Evolutionary conservation across 2,113 vertebrate species (phyloP), one percentile per base, ranked within the genome.

Genomic region (Lota lota): DNA sequence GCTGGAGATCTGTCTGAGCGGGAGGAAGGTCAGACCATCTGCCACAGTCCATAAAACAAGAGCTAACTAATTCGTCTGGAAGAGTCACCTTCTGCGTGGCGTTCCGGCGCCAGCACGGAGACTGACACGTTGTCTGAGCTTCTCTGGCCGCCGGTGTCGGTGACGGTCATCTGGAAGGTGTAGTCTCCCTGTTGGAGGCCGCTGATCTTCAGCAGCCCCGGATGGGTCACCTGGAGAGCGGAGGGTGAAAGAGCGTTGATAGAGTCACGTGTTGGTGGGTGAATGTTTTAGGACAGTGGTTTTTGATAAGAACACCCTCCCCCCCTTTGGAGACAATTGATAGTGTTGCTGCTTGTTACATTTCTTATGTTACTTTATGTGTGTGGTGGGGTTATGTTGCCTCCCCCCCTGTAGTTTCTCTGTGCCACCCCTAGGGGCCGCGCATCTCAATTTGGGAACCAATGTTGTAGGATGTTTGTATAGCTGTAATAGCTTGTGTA

Each of bases 41-140:
- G 28, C 24, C 24, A 28, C n/a, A n/a, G n/a, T n/a, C n/a, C n/a
- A n/a, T n/a, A 5, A 28, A 28, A 28, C 3, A 28, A 62, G 22
- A 63, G 22, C 28, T 17, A 2, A n/a, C 28, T 10, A 17, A 20
- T 54, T 70, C 33, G 15, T 28, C n/a, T 36, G 22, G 5, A n/a
- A 18, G 17, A 18, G 53, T 56, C 63, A 97, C 96, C 96, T 93
- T 87, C 89, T 5, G 90, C 83, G 33, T 94, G 90, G 79, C 88
- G 91, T 74, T 93, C 90, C 3, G 87, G 86, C 1, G 94, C 91
- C 73, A 96, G 90, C 61, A 99, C 80, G 0, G 92, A 95, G 75
- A 99, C 91, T 0, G 95, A 96, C 72, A 98, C 78, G 0, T 97
- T 97, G 88, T 98, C 96, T 0, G 94, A 95, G 83, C 93, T 95